Base-by-base conservation (phyloP, 2,888 invertebrate genomes). In the Drosophila basisetae region DNA sequence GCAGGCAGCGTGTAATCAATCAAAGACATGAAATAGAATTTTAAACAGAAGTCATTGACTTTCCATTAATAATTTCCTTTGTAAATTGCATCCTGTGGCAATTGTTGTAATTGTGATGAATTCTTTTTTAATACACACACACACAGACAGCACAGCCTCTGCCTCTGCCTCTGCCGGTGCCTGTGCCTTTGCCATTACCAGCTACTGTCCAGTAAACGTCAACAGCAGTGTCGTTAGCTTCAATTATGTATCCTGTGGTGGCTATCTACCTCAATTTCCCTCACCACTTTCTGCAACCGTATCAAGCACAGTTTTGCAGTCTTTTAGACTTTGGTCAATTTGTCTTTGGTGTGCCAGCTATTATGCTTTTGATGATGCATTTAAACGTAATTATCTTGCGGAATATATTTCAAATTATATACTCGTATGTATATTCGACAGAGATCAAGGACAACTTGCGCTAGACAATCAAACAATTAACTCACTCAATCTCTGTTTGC, bases 31-130 rank as follows among this genome's bases (percentile, higher is more conserved):
- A 84, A 76, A 79, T 73, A 77, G 85, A 78, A 86, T 83, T 90
- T 90, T 80, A 76, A 86, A 76, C 80, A 89, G 84, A 81, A 91
- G 87, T 92, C 92, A 91, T 91, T 92, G 91, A 92, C 83, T 92
- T 91, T 90, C 81, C 91, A 91, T 91, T 91, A 92, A 91, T 91
- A 90, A 91, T 85, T 90, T 91, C 73, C 90, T 81, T 88, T 91
- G 81, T 73, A 79, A 86, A 86, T 90, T 87, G 82, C 86, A 84
- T 90, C 90, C 90, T 85, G 81, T 78, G 84, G 89, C 90, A 91
- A 84, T 89, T 77, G 81, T 91, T 83, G 90, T 90, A 91, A 90
- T 91, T 90, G 89, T 90, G 90, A 91, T 90, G 86, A 91, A 90
- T 90, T 80, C 73, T 74, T 77, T 90, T 83, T 90, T 79, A 90